Evolutionary conservation across 2,797 vertebrate species (phyloP).

Genomic region (Heliangelus exortis): DNA sequence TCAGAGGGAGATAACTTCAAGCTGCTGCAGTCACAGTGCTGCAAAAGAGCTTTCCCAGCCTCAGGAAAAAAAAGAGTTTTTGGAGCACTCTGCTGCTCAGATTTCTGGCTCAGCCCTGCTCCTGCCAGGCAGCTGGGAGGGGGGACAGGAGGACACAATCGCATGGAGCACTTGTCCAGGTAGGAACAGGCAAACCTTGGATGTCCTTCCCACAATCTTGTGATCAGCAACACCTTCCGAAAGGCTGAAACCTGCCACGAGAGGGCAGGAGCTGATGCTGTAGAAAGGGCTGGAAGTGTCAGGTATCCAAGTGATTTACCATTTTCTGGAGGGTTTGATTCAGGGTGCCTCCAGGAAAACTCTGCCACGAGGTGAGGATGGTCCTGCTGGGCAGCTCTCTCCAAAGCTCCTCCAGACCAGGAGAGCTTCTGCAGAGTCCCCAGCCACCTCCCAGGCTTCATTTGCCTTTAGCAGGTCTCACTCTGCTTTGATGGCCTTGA

Average conservation of each 20-base stretch:
- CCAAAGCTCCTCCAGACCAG: not conserved
- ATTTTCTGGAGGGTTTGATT: not conserved
- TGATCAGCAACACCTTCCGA: not conserved
- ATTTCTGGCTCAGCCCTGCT: fast-evolving
- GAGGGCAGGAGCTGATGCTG: constrained; percentile 34
- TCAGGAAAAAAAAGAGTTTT: not conserved
- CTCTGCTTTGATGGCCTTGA: not conserved
- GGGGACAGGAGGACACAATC: not conserved
- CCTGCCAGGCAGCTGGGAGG: fast-evolving
- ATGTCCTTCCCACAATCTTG: not conserved
- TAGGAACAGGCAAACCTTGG: not conserved
- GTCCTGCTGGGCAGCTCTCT: not conserved
- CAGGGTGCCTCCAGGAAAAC: fast-evolving
- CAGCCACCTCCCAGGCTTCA: fast-evolving
- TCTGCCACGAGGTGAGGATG: fast-evolving
- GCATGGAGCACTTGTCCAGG: fast-evolving
- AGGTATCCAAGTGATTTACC: not conserved
- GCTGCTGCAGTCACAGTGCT: not conserved
- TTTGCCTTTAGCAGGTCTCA: fast-evolving
- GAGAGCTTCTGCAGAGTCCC: not conserved
- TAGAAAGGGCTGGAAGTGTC: not conserved
- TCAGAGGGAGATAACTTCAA: not conserved
- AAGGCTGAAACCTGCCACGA: not conserved
- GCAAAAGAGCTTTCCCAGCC: not conserved
- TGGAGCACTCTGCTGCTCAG: not conserved